phyloP scores from a whole-genome alignment of 2,797 vertebrate species.

The Echeneis naucrates region DNA sequence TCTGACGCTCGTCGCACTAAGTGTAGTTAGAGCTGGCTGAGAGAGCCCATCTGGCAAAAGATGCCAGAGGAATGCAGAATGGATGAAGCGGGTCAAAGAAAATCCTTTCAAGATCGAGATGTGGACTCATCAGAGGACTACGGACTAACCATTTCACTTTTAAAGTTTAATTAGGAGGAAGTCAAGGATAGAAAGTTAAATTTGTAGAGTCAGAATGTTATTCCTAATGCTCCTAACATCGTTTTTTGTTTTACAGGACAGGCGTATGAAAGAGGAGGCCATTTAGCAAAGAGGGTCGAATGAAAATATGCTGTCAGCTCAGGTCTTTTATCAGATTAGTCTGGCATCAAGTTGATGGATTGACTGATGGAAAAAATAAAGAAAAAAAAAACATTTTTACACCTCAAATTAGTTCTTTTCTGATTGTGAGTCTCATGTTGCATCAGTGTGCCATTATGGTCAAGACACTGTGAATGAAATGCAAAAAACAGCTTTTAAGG shows the following conservation, averaged over 20 bases:
- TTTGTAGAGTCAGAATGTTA: neutral
- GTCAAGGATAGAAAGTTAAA: no score
- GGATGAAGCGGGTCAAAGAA: neutral
- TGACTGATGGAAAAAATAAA: no score
- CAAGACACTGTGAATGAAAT: conserved; percentile 18
- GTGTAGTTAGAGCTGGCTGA: conserved; percentile 5
- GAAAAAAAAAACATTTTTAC: no score
- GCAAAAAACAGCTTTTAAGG: conserved; percentile 58
- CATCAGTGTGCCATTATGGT: neutral
- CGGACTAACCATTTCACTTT: no score
- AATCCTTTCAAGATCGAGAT: neutral
- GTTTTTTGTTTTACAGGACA: no score
- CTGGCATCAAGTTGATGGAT: neutral
- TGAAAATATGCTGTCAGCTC: neutral
- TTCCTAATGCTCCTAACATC: neutral
- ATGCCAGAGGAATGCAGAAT: neutral
- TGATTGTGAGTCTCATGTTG: neutral
- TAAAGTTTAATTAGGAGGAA: no score
- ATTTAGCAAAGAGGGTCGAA: neutral
- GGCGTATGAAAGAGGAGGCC: neutral
- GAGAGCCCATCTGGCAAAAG: neutral
- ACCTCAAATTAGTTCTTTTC: no score
- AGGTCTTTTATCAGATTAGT: neutral
- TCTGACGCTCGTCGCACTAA: neutral
- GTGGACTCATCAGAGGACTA: neutral